Percentiles rank a stretch among this genome's conserved stretches.
Evolutionary conservation across 2,888 invertebrate species (phyloP).

Genomic region (Drosophila subsilvestris): DNA sequence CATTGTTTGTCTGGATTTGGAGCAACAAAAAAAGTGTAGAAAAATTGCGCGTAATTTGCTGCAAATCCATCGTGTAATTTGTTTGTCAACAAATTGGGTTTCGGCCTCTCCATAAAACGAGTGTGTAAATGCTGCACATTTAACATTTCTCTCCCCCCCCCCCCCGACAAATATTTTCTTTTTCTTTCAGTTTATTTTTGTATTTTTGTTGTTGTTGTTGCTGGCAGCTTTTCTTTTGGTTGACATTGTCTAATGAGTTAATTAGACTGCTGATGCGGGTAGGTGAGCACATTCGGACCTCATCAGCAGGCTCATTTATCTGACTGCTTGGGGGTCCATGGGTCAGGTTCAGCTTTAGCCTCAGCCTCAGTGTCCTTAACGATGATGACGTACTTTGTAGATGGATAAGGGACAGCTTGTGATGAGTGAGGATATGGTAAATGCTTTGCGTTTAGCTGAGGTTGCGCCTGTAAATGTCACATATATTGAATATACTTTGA

Average conservation of each 20-base stretch:
- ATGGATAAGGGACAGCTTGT: slow-evolving; percentile 21
- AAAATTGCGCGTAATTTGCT: slow-evolving; percentile 73
- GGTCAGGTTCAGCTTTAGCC: slow-evolving; percentile 21
- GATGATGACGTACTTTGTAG: slow-evolving; percentile 22
- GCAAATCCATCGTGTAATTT: slow-evolving; percentile 76
- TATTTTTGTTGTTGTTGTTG: not conserved
- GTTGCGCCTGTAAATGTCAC: not conserved
- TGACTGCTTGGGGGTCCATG: slow-evolving; percentile 25
- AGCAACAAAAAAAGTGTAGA: slow-evolving; percentile 61
- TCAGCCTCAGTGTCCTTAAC: slow-evolving; percentile 39
- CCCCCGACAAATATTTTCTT: slow-evolving; percentile 16
- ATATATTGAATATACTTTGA: not conserved
- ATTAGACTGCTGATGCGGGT: slow-evolving; percentile 69
- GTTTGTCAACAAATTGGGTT: slow-evolving; percentile 71
- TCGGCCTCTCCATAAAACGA: slow-evolving; percentile 43
- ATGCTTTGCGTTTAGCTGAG: slow-evolving; percentile 10
- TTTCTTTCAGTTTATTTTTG: slow-evolving; percentile 11
- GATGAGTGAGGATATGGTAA: slow-evolving; percentile 26
- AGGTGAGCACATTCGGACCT: slow-evolving; percentile 35
- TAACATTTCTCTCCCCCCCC: slow-evolving; percentile 47
- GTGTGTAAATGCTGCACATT: slow-evolving; percentile 75
- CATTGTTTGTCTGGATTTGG: slow-evolving; percentile 48
- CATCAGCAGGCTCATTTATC: slow-evolving; percentile 46
- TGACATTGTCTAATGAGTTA: slow-evolving; percentile 77
- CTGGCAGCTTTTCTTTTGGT: slow-evolving; percentile 15